These are phyloP conservation scores for Cordilura impudica DNA, from an alignment of 2,888 invertebrate genomes.

Conservation along the genomic window DNA sequence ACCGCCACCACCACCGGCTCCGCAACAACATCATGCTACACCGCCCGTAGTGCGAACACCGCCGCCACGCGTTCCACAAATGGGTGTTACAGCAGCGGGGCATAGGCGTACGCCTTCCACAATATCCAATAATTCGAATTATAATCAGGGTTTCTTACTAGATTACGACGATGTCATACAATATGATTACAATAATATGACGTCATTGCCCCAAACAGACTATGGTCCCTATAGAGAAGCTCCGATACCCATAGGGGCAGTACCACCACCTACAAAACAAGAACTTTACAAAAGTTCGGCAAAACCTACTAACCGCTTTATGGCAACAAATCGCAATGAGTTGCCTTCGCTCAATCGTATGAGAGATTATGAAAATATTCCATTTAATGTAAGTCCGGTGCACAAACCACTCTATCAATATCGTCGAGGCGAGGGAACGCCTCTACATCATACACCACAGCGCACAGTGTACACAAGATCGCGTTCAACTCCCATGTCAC, in stretches of 20 bases:
- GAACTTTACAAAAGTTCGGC: conserved; percentile 73
- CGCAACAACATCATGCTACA: conserved; percentile 57
- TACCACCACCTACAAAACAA: conserved; percentile 70
- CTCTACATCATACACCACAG: conserved; percentile 63
- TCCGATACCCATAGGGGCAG: conserved; percentile 32
- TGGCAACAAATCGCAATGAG: conserved; percentile 48
- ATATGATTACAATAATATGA: conserved; percentile 73
- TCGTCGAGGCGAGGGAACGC: conserved; percentile 58
- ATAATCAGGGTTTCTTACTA: conserved; percentile 82
- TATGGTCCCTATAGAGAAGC: conserved; percentile 60
- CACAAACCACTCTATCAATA: conserved; percentile 67
- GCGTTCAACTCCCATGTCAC: conserved; percentile 63
- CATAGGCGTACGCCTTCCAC: conserved; percentile 90
- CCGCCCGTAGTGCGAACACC: conserved; percentile 71
- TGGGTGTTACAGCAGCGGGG: conserved; percentile 76
- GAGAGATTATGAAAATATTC: conserved; percentile 72
- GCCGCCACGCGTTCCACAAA: conserved; percentile 77
- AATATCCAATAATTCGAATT: conserved; percentile 81
- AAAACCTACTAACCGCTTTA: conserved; percentile 69
- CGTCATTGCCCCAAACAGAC: conserved; percentile 53
- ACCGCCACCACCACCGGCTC: conserved; percentile 64
- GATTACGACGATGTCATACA: conserved; percentile 80
- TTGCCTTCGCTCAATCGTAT: conserved; percentile 68
- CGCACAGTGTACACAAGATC: conserved; percentile 57
- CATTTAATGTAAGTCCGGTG: conserved; percentile 69